Percentiles rank a stretch among this genome's conserved stretches.
These are phyloP conservation scores for Rhynchonycteris naso DNA, from an alignment of 2,797 vertebrate genomes.

Conservation along the genomic window DNA sequence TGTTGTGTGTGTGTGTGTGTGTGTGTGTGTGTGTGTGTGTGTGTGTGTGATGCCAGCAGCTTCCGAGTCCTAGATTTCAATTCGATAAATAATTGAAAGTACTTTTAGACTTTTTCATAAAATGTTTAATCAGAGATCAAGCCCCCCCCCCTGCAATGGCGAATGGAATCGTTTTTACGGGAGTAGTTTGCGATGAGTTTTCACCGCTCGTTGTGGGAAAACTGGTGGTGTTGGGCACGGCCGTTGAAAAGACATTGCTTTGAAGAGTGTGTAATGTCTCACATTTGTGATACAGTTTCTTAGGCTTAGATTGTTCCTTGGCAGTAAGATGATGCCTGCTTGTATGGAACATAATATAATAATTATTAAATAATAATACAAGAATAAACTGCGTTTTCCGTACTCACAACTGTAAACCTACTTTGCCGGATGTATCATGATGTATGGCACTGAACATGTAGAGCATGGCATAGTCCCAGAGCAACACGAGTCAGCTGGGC, in stretches of 20 bases:
- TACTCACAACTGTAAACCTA: no score
- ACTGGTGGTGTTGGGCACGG: slow-evolving; percentile 31
- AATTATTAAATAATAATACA: no score
- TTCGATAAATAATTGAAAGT: slow-evolving; percentile 89
- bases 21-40: slow-evolving; percentile 82
- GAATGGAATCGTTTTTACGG: slow-evolving; percentile 88
- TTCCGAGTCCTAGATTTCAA: slow-evolving; percentile 85
- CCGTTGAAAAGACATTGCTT: slow-evolving; percentile 76
- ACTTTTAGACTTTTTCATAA: slow-evolving; percentile 87
- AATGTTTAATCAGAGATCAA: slow-evolving; percentile 89
- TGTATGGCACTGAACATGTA: slow-evolving; percentile 58
- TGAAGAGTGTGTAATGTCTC: slow-evolving; percentile 56
- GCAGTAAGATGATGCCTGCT: no score
- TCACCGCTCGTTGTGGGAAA: slow-evolving; percentile 71
- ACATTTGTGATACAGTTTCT: slow-evolving; percentile 46
- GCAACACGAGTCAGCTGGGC: not conserved
- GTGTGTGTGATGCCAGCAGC: slow-evolving; percentile 84
- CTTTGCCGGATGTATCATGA: not conserved
- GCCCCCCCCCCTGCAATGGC: slow-evolving; percentile 80
- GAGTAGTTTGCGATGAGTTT: slow-evolving; percentile 80
- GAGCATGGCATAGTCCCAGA: not conserved
- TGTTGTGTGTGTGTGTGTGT: slow-evolving; percentile 82
- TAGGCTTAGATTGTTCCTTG: not conserved
- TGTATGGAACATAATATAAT: no score
- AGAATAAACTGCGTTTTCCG: no score